Conservation (phyloP, 2,113 vertebrate species). For the Pseudorasbora parva region DNA sequence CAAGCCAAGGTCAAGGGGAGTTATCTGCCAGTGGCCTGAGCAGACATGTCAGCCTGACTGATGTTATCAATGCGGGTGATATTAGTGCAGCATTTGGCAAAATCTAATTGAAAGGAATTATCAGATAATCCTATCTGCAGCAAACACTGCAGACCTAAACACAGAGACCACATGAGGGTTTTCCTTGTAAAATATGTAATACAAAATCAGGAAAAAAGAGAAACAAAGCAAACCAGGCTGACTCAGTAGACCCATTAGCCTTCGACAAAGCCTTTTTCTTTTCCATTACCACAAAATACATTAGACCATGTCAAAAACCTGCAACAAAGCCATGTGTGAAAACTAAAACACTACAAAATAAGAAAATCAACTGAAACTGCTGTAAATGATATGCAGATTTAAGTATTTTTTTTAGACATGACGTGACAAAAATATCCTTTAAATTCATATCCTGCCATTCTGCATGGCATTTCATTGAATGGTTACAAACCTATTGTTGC, state of each 20-base stretch:
- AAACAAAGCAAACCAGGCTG: not conserved
- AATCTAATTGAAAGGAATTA: constrained; percentile 49
- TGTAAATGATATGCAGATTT: not conserved
- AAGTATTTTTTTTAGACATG: not conserved
- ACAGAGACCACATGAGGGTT: constrained; percentile 1
- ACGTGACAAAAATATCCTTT: not conserved
- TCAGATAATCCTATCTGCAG: constrained; percentile 45
- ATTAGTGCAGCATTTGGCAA: constrained; percentile 41
- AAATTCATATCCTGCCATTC: constrained; percentile 27
- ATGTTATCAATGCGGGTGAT: constrained; percentile 47
- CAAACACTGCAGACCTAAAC: constrained; percentile 27
- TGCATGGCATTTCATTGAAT: constrained; percentile 39
- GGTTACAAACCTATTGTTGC: constrained; percentile 30
- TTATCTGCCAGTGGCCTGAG: constrained; percentile 65
- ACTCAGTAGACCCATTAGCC: not conserved
- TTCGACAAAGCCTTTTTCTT: not conserved
- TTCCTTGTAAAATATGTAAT: constrained; percentile 18
- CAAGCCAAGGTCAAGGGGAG: constrained; percentile 73
- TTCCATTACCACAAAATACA: not conserved
- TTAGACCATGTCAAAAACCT: not conserved
- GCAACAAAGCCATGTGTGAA: not conserved
- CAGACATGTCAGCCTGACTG: constrained; percentile 59
- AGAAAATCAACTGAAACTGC: not conserved
- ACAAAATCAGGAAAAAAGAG: constrained; percentile 3
- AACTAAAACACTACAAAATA: not conserved